A percentile compares a stretch with the other conserved stretches of the same genome.
These are phyloP conservation scores for Scopus umbretta DNA, from an alignment of 2,113 vertebrate genomes.

Conservation along the genomic window DNA sequence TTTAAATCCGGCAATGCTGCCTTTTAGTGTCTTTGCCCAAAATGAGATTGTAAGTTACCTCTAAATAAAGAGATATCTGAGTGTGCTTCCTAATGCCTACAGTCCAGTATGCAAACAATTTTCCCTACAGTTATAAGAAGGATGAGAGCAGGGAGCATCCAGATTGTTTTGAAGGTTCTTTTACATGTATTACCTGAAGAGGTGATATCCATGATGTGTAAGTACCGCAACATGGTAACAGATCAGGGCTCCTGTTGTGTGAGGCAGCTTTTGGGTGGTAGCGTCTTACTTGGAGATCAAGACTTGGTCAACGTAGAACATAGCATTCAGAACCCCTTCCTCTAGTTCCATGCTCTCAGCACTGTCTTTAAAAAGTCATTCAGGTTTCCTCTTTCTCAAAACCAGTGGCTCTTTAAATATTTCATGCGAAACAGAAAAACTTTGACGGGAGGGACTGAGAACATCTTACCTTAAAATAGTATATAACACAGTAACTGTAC, in stretches of 20 bases:
- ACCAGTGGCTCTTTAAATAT: background rate
- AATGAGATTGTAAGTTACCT: background rate
- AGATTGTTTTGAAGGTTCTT: background rate
- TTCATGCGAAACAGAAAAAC: background rate
- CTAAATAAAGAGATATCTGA: background rate
- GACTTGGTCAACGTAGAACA: accelerated
- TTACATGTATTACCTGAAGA: background rate
- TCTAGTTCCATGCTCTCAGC: background rate
- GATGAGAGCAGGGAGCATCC: background rate
- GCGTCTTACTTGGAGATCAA: background rate
- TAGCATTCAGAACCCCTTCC: background rate
- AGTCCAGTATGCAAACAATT: background rate
- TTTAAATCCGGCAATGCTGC: background rate
- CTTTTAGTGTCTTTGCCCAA: background rate
- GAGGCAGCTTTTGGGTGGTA: background rate
- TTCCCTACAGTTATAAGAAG: background rate
- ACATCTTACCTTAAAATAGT: background rate
- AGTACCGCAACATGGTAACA: background rate
- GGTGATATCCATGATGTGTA: background rate
- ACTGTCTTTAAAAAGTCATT: background rate
- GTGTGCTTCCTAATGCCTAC: background rate
- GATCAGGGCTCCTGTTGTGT: background rate
- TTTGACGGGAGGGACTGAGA: background rate
- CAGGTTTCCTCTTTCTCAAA: background rate
- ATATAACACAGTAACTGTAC: background rate